These are phyloP conservation scores for Tiliacea citrago DNA, from an alignment of 2,888 invertebrate species.

Conservation along the genomic window DNA sequence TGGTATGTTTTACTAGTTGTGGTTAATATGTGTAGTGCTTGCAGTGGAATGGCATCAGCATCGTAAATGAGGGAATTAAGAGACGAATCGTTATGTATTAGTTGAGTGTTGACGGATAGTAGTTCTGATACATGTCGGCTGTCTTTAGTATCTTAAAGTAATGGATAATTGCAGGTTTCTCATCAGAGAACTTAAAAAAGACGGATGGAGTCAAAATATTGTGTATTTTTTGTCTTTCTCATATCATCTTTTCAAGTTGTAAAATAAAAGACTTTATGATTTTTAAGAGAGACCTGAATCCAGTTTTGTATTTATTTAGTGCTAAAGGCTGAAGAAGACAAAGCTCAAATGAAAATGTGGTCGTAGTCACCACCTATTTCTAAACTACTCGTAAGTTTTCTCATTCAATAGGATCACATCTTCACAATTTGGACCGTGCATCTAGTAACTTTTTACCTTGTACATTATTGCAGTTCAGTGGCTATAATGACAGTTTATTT, in stretches of 20 bases:
- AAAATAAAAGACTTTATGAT: not conserved
- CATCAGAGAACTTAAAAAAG: not conserved
- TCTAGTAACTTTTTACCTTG: conserved; percentile 6
- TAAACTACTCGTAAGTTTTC: not conserved
- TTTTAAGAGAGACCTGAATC: not conserved
- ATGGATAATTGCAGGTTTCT: not conserved
- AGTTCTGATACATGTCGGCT: conserved; percentile 14
- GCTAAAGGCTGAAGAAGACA: no score
- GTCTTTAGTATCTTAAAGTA: not conserved
- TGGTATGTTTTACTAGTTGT: not conserved
- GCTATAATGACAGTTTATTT: not conserved
- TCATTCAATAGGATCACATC: no score
- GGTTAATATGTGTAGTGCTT: conserved; percentile 33
- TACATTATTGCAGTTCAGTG: conserved; percentile 35
- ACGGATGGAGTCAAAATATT: not conserved
- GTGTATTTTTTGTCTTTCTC: no score
- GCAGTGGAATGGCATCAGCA: conserved; percentile 64
- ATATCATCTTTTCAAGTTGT: no score
- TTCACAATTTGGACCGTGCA: not conserved
- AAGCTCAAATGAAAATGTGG: not conserved
- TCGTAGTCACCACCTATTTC: not conserved
- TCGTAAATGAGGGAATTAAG: conserved; percentile 72
- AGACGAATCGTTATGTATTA: conserved; percentile 68
- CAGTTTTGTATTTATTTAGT: not conserved
- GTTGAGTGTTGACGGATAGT: conserved; percentile 36